Base-by-base conservation (phyloP, 2,888 invertebrate species). In the Rotaria socialis region DNA sequence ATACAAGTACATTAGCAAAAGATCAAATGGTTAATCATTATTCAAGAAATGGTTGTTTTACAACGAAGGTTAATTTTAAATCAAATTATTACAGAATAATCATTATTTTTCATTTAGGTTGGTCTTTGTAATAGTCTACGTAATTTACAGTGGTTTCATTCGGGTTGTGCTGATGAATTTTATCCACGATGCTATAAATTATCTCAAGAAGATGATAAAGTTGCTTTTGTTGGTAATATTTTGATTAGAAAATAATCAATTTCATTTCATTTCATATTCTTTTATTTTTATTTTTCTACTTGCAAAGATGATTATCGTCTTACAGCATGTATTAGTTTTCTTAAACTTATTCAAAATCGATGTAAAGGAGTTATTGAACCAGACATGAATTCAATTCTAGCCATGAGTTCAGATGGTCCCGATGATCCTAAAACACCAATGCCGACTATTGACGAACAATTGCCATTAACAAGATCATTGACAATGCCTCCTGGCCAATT, bases 181-280 rank as follows among this genome's bases (percentile, higher is more conserved):
- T 96, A 95, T 90, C 96, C 96, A 0, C 93, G 96, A 56, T 96
- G 95, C 90, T 96, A 95, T 91, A 94, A 94, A 91, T 93, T 96
- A 2, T 89, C 89, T 88, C 89, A 90, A 87, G 90, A 90, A 86
- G 90, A 90, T 60, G 90, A 90, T 75, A 90, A 90, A 87, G 86
- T 87, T 84, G 89, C 89, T 67, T 90, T 90, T 88, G 89, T 90
- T 86, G 90, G 90, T 90, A 87, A 88, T 87, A 85, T 52, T 52
- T 16, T n/a, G 10, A 22, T 47, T 14, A 14, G 14, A 50, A 50
- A 50, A 50, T 50, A 50, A 50, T 50, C 50, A 5, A 8, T 14
- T 50, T 50, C 50, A 11, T 8, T 50, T 8, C 50, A 8, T 50
- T 41, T 85, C 10, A 6, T 50, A 16, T 58, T 7, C 22, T 3